Percentiles rank a stretch among this genome's conserved stretches.
phyloP scores from a whole-genome alignment of 1,140 invertebrate genomes.

The Lepidurus arcticus region DNA sequence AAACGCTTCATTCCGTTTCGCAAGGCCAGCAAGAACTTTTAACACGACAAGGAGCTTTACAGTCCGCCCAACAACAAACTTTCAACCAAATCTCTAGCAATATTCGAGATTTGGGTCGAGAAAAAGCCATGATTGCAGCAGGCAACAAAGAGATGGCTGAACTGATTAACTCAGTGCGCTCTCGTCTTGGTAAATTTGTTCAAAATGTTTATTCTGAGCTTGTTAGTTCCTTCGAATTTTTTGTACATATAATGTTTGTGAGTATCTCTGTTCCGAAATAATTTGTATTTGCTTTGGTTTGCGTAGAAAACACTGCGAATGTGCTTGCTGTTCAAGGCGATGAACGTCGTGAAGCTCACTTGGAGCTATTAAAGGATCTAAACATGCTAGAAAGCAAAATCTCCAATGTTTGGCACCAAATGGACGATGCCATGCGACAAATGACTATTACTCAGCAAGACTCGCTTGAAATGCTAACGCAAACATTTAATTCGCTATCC shows the following conservation, averaged over 20 bases:
- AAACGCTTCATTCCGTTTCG: slow-evolving; percentile 49
- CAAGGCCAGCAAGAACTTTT: slow-evolving; percentile 51
- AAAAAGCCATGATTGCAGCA: slow-evolving; percentile 55
- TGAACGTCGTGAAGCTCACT: slow-evolving; percentile 49
- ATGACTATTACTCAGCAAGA: slow-evolving; percentile 51
- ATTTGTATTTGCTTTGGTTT: slow-evolving; percentile 36
- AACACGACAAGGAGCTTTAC: slow-evolving; percentile 52
- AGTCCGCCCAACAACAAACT: slow-evolving; percentile 49
- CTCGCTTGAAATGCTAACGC: slow-evolving; percentile 54
- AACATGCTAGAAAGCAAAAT: slow-evolving; percentile 25
- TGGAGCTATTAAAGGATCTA: slow-evolving; percentile 54
- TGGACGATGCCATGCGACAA: slow-evolving; percentile 51
- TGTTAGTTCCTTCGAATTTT: neutral
- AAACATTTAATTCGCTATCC: slow-evolving; percentile 35
- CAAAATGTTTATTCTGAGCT: neutral
- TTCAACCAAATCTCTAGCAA: slow-evolving; percentile 52
- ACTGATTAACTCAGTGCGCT: neutral
- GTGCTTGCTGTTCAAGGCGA: slow-evolving; percentile 49
- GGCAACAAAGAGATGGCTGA: slow-evolving; percentile 52
- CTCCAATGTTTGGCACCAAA: slow-evolving; percentile 51
- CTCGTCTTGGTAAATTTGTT: neutral
- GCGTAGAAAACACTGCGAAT: slow-evolving; percentile 47
- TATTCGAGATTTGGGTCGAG: slow-evolving; percentile 52
- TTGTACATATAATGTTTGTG: slow-evolving; percentile 44
- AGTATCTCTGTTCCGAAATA: slow-evolving; percentile 33